Evolutionary conservation across 1,140 invertebrate species (phyloP).

Genomic region (Medauroidea extradentata): DNA sequence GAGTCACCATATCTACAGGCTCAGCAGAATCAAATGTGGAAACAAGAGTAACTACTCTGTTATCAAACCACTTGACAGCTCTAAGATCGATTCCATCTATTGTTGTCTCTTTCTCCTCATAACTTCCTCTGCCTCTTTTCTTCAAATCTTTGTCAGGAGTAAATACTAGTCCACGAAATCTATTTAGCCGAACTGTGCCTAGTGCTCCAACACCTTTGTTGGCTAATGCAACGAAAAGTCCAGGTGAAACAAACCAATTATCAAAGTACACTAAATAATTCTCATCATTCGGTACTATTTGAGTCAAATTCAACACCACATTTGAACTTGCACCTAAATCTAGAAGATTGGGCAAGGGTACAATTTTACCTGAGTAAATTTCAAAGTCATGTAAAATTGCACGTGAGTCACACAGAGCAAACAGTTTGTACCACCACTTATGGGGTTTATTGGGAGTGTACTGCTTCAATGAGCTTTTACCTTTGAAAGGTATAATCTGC

Average conservation of each 20-base stretch:
- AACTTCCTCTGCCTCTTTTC: constrained; percentile 1
- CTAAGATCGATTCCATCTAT: not conserved
- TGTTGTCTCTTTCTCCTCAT: constrained; percentile 6
- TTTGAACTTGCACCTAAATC: constrained; percentile 22
- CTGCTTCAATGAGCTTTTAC: constrained; percentile 39
- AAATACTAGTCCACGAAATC: constrained; percentile 32
- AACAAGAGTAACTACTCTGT: not conserved
- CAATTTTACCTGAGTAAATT: constrained; percentile 36
- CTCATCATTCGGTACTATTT: constrained; percentile 11
- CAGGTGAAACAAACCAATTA: constrained; percentile 25
- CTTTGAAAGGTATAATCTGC: constrained; percentile 44
- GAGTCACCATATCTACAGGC: too few relatives aligned
- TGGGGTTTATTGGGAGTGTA: constrained; percentile 41
- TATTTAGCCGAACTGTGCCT: constrained; percentile 40
- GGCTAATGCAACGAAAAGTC: constrained; percentile 14
- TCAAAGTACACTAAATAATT: constrained; percentile 27
- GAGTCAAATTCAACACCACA: constrained; percentile 17
- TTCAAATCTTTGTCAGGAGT: constrained; percentile 13
- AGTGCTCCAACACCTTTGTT: constrained; percentile 31
- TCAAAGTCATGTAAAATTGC: constrained; percentile 43
- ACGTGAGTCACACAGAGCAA: constrained; percentile 32
- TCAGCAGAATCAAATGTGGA: too few relatives aligned
- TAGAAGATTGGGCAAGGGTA: constrained; percentile 13
- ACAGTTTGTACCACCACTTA: constrained; percentile 46
- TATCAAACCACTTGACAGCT: constrained; percentile 11